Base-by-base conservation (phyloP, 2,888 invertebrate genomes). In the Brassicogethes aeneus region DNA sequence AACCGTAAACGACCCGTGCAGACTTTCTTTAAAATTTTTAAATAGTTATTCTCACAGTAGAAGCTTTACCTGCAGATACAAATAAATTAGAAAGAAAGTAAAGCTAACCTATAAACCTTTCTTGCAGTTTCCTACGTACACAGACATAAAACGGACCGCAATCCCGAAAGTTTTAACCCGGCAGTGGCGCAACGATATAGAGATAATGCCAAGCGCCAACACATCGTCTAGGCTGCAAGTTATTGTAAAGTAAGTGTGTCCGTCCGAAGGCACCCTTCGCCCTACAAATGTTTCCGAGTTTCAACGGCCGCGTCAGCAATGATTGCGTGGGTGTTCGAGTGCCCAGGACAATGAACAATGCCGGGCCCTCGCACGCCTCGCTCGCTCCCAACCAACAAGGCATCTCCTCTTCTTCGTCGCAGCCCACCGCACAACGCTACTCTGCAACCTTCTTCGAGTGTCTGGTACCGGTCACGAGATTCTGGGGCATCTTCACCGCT, bases 401-500 rank as follows among this genome's bases (percentile, higher is more conserved):
- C 5, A 5, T n/a, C 3, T 14, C 33, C 10, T 5, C 32, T 7
- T 32, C 32, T 3, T 5, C 5, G 8, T 13, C 3, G 32, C 12
- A 7, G 12, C 8, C 8, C 3, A 15, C 8, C 5, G 14, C 35
- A 14, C 3, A 10, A 5, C 32, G 32, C 12, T 32, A 13, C 14
- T 5, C 32, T 3, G 32, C 10, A 3, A 8, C 41, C 38, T 50
- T 55, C 46, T 54, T 53, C 45, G 51, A 55, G 37, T 49, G 45
- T 39, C 43, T 56, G 45, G 41, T 51, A 42, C 53, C 51, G 16
- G 53, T 57, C 36, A 56, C 56, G 12, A 51, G 55, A 42, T 46
- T 55, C 34, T 56, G 56, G 56, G 56, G 57, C 33, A 40, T 57
- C 17, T 39, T 53, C 32, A 55, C 55, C 15, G 55, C 57, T 16